These are phyloP conservation scores for Lasioglossum baleicum DNA, from an alignment of 1,140 invertebrate species.

Conservation along the genomic window DNA sequence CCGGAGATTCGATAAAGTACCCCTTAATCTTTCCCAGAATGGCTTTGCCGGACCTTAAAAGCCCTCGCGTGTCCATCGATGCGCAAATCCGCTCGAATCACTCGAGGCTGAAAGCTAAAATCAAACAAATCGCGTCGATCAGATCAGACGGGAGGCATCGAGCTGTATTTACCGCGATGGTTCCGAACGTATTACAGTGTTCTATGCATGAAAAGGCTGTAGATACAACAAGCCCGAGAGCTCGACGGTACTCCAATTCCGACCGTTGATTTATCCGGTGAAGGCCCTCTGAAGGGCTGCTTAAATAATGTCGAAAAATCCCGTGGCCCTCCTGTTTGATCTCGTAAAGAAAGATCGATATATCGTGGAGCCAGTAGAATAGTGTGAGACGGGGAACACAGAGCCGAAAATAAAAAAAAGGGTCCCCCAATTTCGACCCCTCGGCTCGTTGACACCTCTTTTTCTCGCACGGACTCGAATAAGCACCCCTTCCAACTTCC, in stretches of 20 bases:
- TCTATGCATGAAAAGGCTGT: background rate
- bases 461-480: slow-evolving; percentile 48
- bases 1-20: background rate
- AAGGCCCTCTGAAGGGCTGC: slow-evolving; percentile 56
- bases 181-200: slow-evolving; percentile 56
- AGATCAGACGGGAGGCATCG: slow-evolving; percentile 8
- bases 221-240: slow-evolving; percentile 36
- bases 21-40: background rate
- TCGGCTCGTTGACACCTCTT: slow-evolving; percentile 54
- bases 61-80: slow-evolving; percentile 28
- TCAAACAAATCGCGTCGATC: slow-evolving; percentile 47
- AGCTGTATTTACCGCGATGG: slow-evolving; percentile 54
- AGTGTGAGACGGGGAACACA: background rate
- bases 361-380: slow-evolving; percentile 2
- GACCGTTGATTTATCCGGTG: slow-evolving; percentile 64
- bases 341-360: slow-evolving; percentile 3
- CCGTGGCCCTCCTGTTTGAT: slow-evolving; percentile 12
- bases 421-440: slow-evolving; percentile 44
- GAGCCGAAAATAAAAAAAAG: slow-evolving; percentile 15
- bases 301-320: slow-evolving; percentile 68
- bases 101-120: slow-evolving; percentile 56
- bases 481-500: slow-evolving; percentile 51
- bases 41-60: slow-evolving; percentile 30
- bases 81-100: slow-evolving; percentile 49
- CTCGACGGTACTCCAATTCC: slow-evolving; percentile 59